phyloP scores from a whole-genome alignment of 2,888 invertebrate genomes.

The Caenorhabditis uteleia region DNA sequence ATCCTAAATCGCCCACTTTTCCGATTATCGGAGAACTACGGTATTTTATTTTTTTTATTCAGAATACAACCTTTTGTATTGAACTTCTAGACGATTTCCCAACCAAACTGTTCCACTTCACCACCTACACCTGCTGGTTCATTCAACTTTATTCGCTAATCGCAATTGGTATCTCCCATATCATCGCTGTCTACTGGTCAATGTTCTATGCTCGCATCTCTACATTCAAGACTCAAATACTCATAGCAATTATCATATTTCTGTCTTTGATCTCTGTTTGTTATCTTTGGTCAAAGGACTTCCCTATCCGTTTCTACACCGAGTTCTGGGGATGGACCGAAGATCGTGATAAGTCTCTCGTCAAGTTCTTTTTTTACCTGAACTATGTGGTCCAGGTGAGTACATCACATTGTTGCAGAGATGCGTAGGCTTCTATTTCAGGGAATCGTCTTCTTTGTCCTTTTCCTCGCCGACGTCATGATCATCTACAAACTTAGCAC shows the following conservation, averaged over 20 bases:
- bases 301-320: constrained; percentile 21
- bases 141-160: constrained; percentile 32
- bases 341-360: constrained; percentile 12
- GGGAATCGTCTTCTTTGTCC: constrained; percentile 30
- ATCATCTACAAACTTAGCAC: constrained; percentile 37
- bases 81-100: constrained; percentile 27
- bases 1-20: constrained; percentile 30
- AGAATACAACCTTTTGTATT: neutral
- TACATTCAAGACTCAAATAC: constrained; percentile 10
- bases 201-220: constrained; percentile 22
- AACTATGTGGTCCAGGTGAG: constrained; percentile 35
- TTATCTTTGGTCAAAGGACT: constrained; percentile 24
- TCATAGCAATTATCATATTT: constrained; percentile 9
- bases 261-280: constrained; percentile 27
- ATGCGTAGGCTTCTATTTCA: constrained; percentile 11
- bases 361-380: constrained; percentile 31
- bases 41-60: neutral
- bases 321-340: constrained; percentile 40
- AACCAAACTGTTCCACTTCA: constrained; percentile 33
- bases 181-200: constrained; percentile 27
- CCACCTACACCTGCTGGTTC: constrained; percentile 36
- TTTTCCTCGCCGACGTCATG: constrained; percentile 28
- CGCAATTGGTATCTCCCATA: constrained; percentile 33
- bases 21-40: constrained; percentile 25
- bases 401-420: neutral